Conservation (phyloP, 2,888 invertebrate species). For the Xanthia icteritia region DNA sequence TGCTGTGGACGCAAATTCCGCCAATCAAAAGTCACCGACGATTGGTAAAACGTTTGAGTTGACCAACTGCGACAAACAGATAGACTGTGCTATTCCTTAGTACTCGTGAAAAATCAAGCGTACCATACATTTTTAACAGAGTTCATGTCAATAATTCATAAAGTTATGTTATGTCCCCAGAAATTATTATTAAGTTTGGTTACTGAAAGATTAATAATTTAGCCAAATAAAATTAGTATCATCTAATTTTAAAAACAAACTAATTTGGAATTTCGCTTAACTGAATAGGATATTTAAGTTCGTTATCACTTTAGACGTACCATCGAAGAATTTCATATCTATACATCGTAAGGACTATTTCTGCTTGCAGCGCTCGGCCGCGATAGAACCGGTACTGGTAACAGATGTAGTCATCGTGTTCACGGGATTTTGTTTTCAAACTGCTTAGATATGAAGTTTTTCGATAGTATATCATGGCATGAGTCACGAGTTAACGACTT, state of each 20-base stretch:
- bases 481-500: too few species aligned
- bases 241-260: conserved; percentile 7
- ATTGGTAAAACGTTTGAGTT: conserved; percentile 11
- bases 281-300: too few species aligned
- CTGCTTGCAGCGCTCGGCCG: too few species aligned
- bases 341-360: too few species aligned
- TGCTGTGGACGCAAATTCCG: not conserved
- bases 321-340: too few species aligned
- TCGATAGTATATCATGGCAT: too few species aligned
- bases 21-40: conserved; percentile 1
- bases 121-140: conserved; percentile 20
- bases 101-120: not conserved
- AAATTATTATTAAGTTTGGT: not conserved
- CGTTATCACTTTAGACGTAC: too few species aligned
- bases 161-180: not conserved
- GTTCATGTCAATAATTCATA: conserved; percentile 11
- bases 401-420: too few species aligned
- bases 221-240: conserved; percentile 3
- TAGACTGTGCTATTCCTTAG: conserved; percentile 2
- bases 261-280: too few species aligned
- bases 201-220: not conserved
- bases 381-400: too few species aligned
- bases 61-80: not conserved
- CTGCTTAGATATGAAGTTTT: too few species aligned
- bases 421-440: too few species aligned